phyloP scores from a whole-genome alignment of 2,797 vertebrate species.

The Fistularia commersonii region DNA sequence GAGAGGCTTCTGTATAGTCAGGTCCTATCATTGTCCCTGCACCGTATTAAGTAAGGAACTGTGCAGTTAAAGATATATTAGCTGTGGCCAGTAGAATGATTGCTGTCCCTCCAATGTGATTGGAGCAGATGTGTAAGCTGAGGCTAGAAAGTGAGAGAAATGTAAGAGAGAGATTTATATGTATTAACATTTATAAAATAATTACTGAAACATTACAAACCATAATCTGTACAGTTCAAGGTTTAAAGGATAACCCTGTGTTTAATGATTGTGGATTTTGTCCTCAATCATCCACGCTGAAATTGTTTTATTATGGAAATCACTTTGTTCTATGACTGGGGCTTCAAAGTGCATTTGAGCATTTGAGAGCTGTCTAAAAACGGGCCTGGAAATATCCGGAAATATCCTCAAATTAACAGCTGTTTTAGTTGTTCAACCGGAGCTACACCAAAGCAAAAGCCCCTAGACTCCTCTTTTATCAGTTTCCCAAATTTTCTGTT shows the following conservation, averaged over 20 bases:
- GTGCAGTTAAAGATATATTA: constrained; percentile 6
- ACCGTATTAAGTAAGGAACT: constrained; percentile 11
- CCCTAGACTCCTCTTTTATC: no score
- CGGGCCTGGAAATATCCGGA: no score
- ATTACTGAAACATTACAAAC: constrained; percentile 3
- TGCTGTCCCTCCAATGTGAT: not conserved
- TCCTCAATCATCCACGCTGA: not conserved
- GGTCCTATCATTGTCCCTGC: constrained; percentile 2
- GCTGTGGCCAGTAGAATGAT: not conserved
- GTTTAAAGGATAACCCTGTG: constrained; percentile 1
- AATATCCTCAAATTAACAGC: no score
- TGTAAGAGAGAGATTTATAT: not conserved
- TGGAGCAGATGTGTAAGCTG: constrained; percentile 1
- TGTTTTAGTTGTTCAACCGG: no score
- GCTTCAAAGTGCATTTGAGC: no score
- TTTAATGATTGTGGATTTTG: not conserved
- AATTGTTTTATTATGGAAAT: not conserved
- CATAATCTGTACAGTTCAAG: constrained; percentile 6
- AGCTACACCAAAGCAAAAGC: no score
- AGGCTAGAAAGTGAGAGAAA: not conserved
- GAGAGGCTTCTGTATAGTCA: constrained; percentile 18
- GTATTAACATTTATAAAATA: not conserved
- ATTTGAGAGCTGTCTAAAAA: no score
- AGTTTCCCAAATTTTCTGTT: no score
- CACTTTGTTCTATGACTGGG: no score